phyloP scores from a whole-genome alignment of 1,140 invertebrate species.

The Antheraea mylitta region DNA sequence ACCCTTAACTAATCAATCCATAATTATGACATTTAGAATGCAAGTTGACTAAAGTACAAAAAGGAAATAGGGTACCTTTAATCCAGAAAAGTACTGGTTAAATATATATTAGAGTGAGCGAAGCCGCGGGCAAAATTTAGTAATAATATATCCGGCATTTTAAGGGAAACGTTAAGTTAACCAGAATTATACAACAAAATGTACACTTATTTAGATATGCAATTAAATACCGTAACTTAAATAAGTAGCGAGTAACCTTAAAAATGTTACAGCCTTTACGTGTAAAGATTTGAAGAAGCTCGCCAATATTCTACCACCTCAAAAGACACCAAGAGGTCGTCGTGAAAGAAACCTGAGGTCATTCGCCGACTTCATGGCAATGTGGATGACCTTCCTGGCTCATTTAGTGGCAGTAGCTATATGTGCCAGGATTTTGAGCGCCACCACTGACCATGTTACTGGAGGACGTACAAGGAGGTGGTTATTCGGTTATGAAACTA shows the following conservation, averaged over 20 bases:
- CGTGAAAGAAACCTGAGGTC: constrained; percentile 64
- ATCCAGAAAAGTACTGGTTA: too few relatives aligned
- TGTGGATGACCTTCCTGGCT: constrained; percentile 82
- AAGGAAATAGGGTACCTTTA: too few relatives aligned
- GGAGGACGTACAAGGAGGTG: constrained; percentile 80
- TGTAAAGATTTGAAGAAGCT: constrained; percentile 61
- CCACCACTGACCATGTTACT: constrained; percentile 83
- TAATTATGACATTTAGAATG: too few relatives aligned
- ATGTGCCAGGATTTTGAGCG: constrained; percentile 81
- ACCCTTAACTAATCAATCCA: too few relatives aligned
- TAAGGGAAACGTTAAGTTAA: too few relatives aligned
- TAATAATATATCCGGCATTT: too few relatives aligned
- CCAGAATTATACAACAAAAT: too few relatives aligned
- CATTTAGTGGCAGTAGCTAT: constrained; percentile 82
- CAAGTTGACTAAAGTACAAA: too few relatives aligned
- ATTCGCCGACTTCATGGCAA: constrained; percentile 77
- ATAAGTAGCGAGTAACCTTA: background rate
- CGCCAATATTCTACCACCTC: constrained; percentile 56
- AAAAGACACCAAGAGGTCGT: constrained; percentile 59
- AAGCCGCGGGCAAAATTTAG: too few relatives aligned
- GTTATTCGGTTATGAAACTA: constrained; percentile 78
- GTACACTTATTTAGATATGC: too few relatives aligned
- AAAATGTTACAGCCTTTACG: constrained; percentile 52
- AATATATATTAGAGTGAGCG: too few relatives aligned
- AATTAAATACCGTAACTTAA: background rate